Conservation (phyloP, 2,797 vertebrate species). For the Miichthys miiuy region DNA sequence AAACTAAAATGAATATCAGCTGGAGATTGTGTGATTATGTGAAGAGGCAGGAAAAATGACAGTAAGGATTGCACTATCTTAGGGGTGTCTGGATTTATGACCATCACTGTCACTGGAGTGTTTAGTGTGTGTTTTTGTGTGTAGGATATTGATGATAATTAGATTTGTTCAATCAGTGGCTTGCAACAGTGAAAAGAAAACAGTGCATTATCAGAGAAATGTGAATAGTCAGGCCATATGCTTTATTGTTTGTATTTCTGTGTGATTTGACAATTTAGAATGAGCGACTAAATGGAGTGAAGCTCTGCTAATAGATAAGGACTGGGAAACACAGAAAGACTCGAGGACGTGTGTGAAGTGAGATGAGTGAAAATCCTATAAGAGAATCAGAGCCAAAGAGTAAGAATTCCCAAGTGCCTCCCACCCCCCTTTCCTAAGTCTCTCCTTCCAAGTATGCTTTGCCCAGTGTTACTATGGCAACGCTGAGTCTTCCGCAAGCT, state of each 20-base stretch:
- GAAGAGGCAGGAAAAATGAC: constrained; percentile 36
- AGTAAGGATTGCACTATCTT: constrained; percentile 33
- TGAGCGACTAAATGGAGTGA: constrained; percentile 33
- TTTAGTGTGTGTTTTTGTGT: constrained; percentile 21
- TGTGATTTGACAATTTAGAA: constrained; percentile 21
- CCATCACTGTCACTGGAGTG: constrained; percentile 32
- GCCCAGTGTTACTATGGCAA: constrained; percentile 77
- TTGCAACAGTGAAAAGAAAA: constrained; percentile 9
- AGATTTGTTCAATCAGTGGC: constrained; percentile 29
- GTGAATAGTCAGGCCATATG: neutral
- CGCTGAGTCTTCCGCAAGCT: constrained; percentile 62
- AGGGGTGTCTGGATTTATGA: constrained; percentile 37
- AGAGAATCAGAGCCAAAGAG: constrained; percentile 59
- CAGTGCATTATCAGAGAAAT: constrained; percentile 7
- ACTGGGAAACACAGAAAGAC: constrained; percentile 36
- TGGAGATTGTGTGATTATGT: constrained; percentile 35
- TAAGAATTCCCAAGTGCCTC: constrained; percentile 61
- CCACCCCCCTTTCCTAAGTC: constrained; percentile 57
- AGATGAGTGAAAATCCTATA: constrained; percentile 63
- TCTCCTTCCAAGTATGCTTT: constrained; percentile 63
- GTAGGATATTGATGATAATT: constrained; percentile 8
- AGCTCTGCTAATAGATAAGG: constrained; percentile 37
- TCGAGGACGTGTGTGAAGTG: constrained; percentile 56
- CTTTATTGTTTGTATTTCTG: constrained; percentile 16
- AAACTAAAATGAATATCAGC: constrained; percentile 27